Percentiles rank a stretch among this genome's conserved stretches.
Evolutionary conservation across 2,797 vertebrate genomes (phyloP).

Genomic region (Gorsachius magnificus): DNA sequence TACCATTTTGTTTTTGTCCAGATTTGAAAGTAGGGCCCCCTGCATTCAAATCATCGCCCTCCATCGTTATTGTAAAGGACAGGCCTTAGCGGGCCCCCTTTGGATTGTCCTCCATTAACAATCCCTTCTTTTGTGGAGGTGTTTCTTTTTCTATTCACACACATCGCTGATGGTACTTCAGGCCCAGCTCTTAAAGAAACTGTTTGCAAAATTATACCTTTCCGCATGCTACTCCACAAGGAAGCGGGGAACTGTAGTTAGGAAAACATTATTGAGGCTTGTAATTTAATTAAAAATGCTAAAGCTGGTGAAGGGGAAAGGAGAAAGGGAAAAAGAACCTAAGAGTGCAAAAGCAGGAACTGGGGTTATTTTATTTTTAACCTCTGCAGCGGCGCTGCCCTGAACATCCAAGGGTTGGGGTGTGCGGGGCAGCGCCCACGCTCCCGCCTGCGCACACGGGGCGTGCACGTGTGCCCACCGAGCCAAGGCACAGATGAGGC

Average conservation of each 20-base stretch:
- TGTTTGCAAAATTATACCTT: conserved; percentile 94
- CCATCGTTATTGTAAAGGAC: conserved; percentile 87
- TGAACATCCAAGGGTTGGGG: fast-evolving
- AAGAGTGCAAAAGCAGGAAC: not conserved
- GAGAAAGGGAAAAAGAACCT: not conserved
- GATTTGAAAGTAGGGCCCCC: conserved; percentile 81
- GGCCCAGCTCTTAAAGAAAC: conserved; percentile 84
- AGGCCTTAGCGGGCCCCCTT: conserved; percentile 85
- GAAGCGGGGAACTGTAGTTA: conserved; percentile 59
- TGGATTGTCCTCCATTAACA: conserved; percentile 71
- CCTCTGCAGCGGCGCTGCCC: not conserved
- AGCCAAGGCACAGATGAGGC: not conserved
- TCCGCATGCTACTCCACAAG: conserved; percentile 81
- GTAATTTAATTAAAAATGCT: conserved; percentile 71
- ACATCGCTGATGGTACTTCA: conserved; percentile 86
- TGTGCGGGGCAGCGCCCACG: not conserved
- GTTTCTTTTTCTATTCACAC: conserved; percentile 85
- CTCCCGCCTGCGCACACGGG: not conserved
- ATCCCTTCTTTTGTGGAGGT: conserved; percentile 87
- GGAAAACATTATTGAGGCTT: conserved; percentile 73
- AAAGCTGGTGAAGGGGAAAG: not conserved
- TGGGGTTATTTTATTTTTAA: not conserved
- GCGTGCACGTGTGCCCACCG: fast-evolving
- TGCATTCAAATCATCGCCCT: conserved; percentile 88
- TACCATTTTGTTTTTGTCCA: conserved; percentile 85